These are phyloP conservation scores for Dicycla oo DNA, from an alignment of 2,888 invertebrate species.

Conservation along the genomic window DNA sequence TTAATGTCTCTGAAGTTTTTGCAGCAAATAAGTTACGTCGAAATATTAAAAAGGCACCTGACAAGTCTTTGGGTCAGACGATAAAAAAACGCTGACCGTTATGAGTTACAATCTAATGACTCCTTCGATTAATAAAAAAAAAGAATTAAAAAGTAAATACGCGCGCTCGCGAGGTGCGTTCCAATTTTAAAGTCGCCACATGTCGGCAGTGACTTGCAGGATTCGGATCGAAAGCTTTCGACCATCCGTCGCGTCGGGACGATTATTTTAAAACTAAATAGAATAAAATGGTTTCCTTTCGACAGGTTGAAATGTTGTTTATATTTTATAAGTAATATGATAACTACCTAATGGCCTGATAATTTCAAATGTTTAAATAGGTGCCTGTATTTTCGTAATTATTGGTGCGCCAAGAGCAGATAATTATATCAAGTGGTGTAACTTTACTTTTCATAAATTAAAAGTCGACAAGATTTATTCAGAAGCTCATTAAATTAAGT, in stretches of 20 bases:
- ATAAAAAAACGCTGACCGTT: constrained; percentile 84
- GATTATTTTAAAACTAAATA: constrained; percentile 70
- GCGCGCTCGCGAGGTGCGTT: constrained; percentile 78
- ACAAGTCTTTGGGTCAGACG: constrained; percentile 72
- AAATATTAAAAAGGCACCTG: constrained; percentile 80
- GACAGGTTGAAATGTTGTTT: constrained; percentile 66
- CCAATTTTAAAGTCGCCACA: constrained; percentile 85
- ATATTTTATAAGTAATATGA: constrained; percentile 64
- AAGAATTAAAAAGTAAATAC: constrained; percentile 80
- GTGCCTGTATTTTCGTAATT: constrained; percentile 9
- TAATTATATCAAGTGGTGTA: not conserved
- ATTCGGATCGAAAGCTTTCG: constrained; percentile 63
- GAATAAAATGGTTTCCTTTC: constrained; percentile 68
- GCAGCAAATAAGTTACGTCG: constrained; percentile 75
- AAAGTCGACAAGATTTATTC: no score
- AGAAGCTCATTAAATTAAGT: no score
- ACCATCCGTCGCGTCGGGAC: constrained; percentile 60
- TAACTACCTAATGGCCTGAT: constrained; percentile 63
- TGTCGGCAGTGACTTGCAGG: constrained; percentile 87
- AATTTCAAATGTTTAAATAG: constrained; percentile 38
- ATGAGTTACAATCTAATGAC: constrained; percentile 87
- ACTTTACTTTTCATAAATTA: not conserved
- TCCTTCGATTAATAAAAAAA: constrained; percentile 80
- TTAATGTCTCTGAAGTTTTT: constrained; percentile 74
- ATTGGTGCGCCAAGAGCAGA: constrained; percentile 4